Conservation (phyloP, 2,888 invertebrate species). For the Catocala sponsa region DNA sequence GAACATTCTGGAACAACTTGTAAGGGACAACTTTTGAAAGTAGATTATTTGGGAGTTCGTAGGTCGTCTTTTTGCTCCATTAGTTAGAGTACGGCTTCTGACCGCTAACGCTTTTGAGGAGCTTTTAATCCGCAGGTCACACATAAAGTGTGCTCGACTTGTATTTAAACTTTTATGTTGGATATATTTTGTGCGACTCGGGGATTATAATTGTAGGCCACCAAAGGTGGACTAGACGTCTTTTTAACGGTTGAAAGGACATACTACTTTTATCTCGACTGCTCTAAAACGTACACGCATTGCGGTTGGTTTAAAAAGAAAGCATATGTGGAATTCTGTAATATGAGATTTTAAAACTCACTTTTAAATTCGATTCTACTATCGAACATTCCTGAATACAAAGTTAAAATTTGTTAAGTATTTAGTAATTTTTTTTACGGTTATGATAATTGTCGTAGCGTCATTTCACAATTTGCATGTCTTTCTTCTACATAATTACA, state of each 20-base stretch:
- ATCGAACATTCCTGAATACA: no score
- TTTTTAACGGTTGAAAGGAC: background rate
- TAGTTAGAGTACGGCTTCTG: constrained; percentile 9
- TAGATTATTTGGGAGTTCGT: constrained; percentile 10
- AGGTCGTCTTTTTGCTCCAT: constrained; percentile 2
- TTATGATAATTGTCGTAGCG: no score
- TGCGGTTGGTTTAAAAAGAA: no score
- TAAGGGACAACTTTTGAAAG: constrained; percentile 10
- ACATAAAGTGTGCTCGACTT: background rate
- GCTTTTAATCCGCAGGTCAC: constrained; percentile 2
- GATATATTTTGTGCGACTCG: background rate
- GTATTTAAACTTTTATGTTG: background rate
- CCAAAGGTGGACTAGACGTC: background rate
- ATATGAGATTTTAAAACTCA: no score
- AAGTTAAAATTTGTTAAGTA: no score
- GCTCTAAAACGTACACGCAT: no score
- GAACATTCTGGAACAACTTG: constrained; percentile 8
- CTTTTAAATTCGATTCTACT: no score
- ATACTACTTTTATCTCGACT: no score
- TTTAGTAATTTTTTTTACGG: no score
- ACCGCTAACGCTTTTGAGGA: constrained; percentile 6
- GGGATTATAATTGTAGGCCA: constrained; percentile 6
- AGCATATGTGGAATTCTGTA: no score
- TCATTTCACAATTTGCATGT: no score
- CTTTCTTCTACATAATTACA: no score